These are phyloP conservation scores for Anabacerthia variegaticeps DNA, from an alignment of 2,797 vertebrate species.

Conservation along the genomic window DNA sequence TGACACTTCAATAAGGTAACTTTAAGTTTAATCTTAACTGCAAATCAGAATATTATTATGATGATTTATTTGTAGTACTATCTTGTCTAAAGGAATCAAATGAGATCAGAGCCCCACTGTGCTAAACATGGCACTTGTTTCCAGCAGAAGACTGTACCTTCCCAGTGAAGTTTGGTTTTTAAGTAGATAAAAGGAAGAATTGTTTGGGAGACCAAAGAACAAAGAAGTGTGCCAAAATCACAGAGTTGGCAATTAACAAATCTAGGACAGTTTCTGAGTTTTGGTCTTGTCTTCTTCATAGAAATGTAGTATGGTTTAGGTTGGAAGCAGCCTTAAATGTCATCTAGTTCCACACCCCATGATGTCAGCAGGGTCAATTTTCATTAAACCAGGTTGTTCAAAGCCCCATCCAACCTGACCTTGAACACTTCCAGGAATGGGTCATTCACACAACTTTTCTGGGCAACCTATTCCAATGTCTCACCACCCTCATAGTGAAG, in stretches of 20 bases:
- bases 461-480: neutral
- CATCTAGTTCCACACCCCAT: fast-evolving
- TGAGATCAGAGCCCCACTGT: neutral
- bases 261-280: neutral
- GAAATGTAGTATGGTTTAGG: neutral
- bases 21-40: conserved; percentile 60
- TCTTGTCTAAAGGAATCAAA: neutral
- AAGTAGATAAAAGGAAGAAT: neutral
- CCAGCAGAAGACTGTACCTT: neutral
- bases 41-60: conserved; percentile 7
- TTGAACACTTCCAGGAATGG: neutral
- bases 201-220: neutral
- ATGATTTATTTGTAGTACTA: conserved; percentile 45
- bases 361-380: fast-evolving
- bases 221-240: neutral
- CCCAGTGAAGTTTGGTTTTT: neutral
- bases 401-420: neutral
- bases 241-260: neutral
- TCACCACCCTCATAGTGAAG: neutral
- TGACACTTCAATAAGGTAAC: conserved; percentile 55
- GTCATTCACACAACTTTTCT: neutral
- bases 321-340: neutral
- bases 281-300: neutral
- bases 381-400: neutral
- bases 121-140: neutral